phyloP scores from a whole-genome alignment of 2,888 invertebrate species.

The Druceiella hillmani region DNA sequence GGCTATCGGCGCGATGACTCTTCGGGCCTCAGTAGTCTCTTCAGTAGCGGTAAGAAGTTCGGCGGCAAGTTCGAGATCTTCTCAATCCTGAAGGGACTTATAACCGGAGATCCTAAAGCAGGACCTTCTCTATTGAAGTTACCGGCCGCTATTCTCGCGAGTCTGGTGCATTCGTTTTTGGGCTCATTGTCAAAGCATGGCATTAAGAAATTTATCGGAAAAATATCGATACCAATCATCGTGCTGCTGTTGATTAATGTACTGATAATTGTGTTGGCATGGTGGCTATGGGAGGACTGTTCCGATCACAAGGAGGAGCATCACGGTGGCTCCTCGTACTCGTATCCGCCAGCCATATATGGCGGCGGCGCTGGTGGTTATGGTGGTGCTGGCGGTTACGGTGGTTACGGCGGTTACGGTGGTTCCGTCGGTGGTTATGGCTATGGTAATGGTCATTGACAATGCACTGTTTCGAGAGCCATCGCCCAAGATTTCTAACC shows the following conservation, averaged over 20 bases:
- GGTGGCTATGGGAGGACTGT: conserved; percentile 51
- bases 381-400: not conserved
- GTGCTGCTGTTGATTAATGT: conserved; percentile 39
- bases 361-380: conserved; percentile 1
- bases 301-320: conserved; percentile 12
- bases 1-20: too few relatives aligned
- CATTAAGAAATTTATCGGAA: conserved; percentile 39
- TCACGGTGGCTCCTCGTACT: not conserved
- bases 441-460: conserved; percentile 1
- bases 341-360: not conserved
- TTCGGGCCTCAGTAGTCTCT: too few relatives aligned
- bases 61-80: too few relatives aligned
- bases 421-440: not conserved
- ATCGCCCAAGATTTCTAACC: too few relatives aligned
- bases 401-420: not conserved
- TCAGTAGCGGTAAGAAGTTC: too few relatives aligned
- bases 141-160: too few relatives aligned
- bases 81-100: too few relatives aligned
- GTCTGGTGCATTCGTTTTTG: conserved; percentile 38
- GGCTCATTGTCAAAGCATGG: conserved; percentile 33
- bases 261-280: conserved; percentile 39
- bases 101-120: too few relatives aligned
- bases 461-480: too few relatives aligned
- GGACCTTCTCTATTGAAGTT: too few relatives aligned
- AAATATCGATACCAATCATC: conserved; percentile 40